A percentile compares a stretch with the other conserved stretches of the same genome.
Evolutionary conservation across 2,888 invertebrate species (phyloP).

Genomic region (Mesopsocus fuscifrons): DNA sequence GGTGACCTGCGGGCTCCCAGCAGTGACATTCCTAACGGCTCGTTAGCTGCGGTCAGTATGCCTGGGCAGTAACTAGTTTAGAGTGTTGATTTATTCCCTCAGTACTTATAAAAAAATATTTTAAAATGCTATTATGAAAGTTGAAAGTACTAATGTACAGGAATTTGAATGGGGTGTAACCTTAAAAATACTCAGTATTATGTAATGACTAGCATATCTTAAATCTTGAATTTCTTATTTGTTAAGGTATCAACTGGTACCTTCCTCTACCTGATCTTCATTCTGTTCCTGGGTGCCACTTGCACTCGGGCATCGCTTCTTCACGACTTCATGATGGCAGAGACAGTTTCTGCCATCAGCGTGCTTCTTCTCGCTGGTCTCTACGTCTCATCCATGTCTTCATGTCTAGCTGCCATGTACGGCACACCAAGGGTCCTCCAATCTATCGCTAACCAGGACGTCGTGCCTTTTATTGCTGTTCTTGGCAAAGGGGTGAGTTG

Average conservation of each 20-base stretch:
- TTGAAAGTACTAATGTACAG: too few species aligned
- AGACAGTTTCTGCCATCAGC: slow-evolving; percentile 69
- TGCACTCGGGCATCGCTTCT: slow-evolving; percentile 52
- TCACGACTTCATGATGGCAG: slow-evolving; percentile 75
- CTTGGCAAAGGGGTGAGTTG: slow-evolving; percentile 71
- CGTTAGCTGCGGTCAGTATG: slow-evolving; percentile 77
- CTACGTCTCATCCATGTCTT: slow-evolving; percentile 91
- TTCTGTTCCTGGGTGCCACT: slow-evolving; percentile 76
- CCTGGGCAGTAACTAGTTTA: slow-evolving; percentile 48
- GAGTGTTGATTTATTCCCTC: slow-evolving; percentile 8
- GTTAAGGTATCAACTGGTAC: slow-evolving; percentile 38
- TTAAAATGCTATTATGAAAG: too few species aligned
- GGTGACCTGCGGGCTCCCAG: slow-evolving; percentile 86
- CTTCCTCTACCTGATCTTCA: slow-evolving; percentile 73
- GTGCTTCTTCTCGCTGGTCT: slow-evolving; percentile 76
- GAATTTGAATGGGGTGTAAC: too few species aligned
- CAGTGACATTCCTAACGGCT: slow-evolving; percentile 84
- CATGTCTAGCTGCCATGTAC: slow-evolving; percentile 89
- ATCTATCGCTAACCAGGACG: slow-evolving; percentile 87
- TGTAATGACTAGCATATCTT: too few species aligned
- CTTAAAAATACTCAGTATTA: too few species aligned
- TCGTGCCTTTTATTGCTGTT: slow-evolving; percentile 72
- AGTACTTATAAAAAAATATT: too few species aligned
- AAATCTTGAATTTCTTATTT: too few species aligned
- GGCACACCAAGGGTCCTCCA: slow-evolving; percentile 89